Percentiles rank a stretch among this genome's conserved stretches.
phyloP scores from a whole-genome alignment of 2,888 invertebrate genomes.

The Oxyscelio sp. region DNA sequence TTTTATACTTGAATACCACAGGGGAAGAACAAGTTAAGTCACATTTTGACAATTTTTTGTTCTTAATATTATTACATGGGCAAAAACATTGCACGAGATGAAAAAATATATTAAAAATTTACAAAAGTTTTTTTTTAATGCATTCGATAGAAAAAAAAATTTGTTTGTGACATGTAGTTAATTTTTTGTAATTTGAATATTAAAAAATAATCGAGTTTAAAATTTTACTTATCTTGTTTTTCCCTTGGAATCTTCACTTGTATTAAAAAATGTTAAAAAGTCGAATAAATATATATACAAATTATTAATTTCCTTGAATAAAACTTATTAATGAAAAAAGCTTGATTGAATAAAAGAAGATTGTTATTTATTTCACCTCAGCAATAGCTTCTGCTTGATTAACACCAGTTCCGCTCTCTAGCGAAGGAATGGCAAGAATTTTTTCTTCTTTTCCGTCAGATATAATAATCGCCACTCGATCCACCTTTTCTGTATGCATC shows the following conservation, averaged over 20 bases:
- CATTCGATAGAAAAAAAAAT: no score
- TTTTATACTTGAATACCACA: not conserved
- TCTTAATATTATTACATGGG: no score
- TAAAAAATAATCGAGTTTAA: no score
- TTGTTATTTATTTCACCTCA: constrained; percentile 30
- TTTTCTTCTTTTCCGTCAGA: constrained; percentile 27
- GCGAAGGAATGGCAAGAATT: constrained; percentile 42
- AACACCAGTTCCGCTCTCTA: constrained; percentile 45
- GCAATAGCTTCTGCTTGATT: constrained; percentile 44
- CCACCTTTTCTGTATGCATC: constrained; percentile 30
- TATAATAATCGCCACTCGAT: constrained; percentile 40
- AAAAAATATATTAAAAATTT: no score
- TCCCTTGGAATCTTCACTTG: no score
- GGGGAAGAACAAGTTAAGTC: no score
- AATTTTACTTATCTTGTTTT: no score
- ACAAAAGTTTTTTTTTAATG: no score
- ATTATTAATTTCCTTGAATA: not conserved
- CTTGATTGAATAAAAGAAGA: not conserved
- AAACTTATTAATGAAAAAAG: not conserved
- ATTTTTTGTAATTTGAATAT: no score
- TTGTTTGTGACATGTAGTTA: no score
- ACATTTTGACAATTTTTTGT: no score
- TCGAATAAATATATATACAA: not conserved
- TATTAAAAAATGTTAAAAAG: not conserved
- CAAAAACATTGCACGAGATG: no score